Conservation (phyloP, 2,888 invertebrate genomes). For the Xestia ashworthii region DNA sequence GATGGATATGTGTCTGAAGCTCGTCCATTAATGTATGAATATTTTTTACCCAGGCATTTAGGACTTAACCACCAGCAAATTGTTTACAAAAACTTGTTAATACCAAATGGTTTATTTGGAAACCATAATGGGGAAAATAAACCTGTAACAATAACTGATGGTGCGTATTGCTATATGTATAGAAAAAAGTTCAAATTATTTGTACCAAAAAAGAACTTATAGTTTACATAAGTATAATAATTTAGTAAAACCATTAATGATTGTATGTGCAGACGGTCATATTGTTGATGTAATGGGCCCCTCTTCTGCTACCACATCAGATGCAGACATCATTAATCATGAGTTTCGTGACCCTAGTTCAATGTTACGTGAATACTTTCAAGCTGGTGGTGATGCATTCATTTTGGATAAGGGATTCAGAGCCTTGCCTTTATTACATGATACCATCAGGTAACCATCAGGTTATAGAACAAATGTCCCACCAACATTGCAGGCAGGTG, state of each 20-base stretch:
- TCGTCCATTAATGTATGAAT: too few relatives aligned
- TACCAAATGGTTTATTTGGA: slow-evolving; percentile 2
- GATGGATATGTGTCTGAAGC: too few relatives aligned
- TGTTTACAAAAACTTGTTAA: neutral
- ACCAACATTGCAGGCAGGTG: slow-evolving; percentile 5
- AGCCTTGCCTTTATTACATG: slow-evolving; percentile 5
- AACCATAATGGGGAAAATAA: slow-evolving; percentile 1
- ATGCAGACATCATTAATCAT: slow-evolving; percentile 14
- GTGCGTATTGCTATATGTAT: neutral
- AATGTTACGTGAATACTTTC: slow-evolving; percentile 6
- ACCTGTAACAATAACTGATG: neutral
- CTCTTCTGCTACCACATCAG: slow-evolving; percentile 12
- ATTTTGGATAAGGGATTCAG: slow-evolving; percentile 7
- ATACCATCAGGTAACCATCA: too few relatives aligned
- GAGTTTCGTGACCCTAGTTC: slow-evolving; percentile 10
- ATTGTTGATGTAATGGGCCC: slow-evolving; percentile 11
- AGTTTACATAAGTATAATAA: slow-evolving; percentile 15
- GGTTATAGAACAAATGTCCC: neutral
- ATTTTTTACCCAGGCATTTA: neutral
- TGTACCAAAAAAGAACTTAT: slow-evolving; percentile 4
- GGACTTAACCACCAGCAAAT: slow-evolving; percentile 5
- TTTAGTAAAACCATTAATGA: slow-evolving; percentile 13
- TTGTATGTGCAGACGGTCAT: slow-evolving; percentile 12
- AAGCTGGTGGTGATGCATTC: slow-evolving; percentile 19
- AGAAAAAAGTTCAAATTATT: slow-evolving; percentile 5